Evolutionary conservation across 1,140 invertebrate genomes (phyloP), one percentile per base, ranked within the genome.

Genomic region (Galleria mellonella): DNA sequence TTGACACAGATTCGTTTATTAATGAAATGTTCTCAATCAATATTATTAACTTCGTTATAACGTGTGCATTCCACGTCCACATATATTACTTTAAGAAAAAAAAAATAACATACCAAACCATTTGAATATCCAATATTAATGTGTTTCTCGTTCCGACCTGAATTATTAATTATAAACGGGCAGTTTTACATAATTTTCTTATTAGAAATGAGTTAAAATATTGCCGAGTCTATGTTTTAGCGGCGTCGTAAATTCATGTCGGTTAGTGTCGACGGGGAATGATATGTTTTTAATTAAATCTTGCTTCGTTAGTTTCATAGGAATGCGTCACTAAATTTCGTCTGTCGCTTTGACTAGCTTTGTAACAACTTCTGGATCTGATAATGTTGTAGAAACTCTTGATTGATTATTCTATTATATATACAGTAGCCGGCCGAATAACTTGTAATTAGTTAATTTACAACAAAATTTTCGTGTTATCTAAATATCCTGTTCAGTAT

Each of bases 121-220:
- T 60, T 55, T 40, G 36, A 30, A 35, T 40, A 44, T 42, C 8
- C 37, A 9, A 40, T 37, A 33, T 57, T 62, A 66, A 62, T 60
- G 32, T 64, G 52, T 62, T 51, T 50, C 63, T 67, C 66, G 50
- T 70, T 74, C 52, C 59, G 55, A 55, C 49, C 66, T 63, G 48
- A 79, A 79, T 77, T 77, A 83, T 77, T 81, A 77, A 81, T 82
- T 75, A 75, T 73, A 76, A 82, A 72, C 66, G 62, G 54, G 47
- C 51, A 60, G 45, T 70, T 78, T 81, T 77, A 78, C 77, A 82
- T 84, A 84, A 82, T 78, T 83, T 79, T 72, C 73, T 73, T 78
- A 82, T 81, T 77, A 77, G 60, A 67, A 59, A 69, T 64, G 60
- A 77, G 69, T 75, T 76, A 75, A 81, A 74, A 72, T 78, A 77